Base-by-base conservation (phyloP, 1,140 invertebrate genomes). In the Ips nitidus region DNA sequence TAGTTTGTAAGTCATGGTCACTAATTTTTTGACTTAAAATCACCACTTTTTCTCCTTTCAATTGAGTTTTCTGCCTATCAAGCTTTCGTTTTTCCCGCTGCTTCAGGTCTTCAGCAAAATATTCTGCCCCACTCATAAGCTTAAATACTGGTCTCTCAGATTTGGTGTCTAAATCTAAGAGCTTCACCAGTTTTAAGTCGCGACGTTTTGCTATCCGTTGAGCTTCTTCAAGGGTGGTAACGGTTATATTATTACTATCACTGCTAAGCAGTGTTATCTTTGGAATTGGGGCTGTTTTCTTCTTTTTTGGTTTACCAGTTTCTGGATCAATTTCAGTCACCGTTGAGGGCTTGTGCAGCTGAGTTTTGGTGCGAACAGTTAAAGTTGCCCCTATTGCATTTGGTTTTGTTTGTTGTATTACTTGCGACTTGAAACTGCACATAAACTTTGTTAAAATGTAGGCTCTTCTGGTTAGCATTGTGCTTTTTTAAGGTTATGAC, bases 141-240 rank as follows among this genome's bases (percentile, higher is more conserved):
- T 87, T 86, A 75, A 87, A 91, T 40, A 88, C 77, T 22, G 87
- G 83, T 52, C 87, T 81, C 40, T 86, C 81, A 2, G 85, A 85
- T 80, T 88, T 87, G 1, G 84, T 80, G 76, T 88, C 86, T 4
- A 82, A 78, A 77, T 90, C 86, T 43, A 86, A 76, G 41, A 89
- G 78, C 78, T 88, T 87, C 1, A 90, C 80, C 52, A 91, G 76
- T 78, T 89, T 89, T 63, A 90, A 80, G 52, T 87, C 84, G 74
- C 87, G 80, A 38, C 86, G 79, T 69, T 84, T 82, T 7, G 89
- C 86, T 61, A 90, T 68, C 78, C 83, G 88, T 69, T 86, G 81
- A 1, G 89, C 89, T 76, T 87, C 84, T 80, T 81, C 78, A 22
- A 84, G 22, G 5, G 80, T 82, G 1, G 75, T 69, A 7, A 80